Conservation (phyloP, 2,888 invertebrate species). For the Oligia fasciuncula region DNA sequence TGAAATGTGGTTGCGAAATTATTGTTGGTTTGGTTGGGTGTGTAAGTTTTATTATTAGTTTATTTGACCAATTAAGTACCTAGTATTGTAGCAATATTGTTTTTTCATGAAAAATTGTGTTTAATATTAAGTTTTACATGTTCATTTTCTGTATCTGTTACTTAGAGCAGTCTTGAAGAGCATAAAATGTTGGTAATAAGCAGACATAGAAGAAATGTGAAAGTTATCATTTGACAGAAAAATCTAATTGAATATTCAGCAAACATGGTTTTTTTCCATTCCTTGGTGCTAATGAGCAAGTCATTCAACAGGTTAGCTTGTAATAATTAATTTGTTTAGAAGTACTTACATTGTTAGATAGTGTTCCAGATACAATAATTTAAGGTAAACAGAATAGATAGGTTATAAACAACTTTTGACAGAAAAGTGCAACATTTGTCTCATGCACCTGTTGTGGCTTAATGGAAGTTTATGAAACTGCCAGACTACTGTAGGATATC, state of each 20-base stretch:
- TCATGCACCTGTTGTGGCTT: not conserved
- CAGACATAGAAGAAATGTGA: conserved; percentile 45
- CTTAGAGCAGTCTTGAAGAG: not conserved
- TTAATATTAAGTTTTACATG: not conserved
- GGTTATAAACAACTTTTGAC: conserved; percentile 60
- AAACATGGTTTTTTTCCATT: conserved; percentile 27
- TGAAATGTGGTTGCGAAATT: not conserved
- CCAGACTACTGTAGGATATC: conserved; percentile 14
- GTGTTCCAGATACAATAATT: conserved; percentile 29
- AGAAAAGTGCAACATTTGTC: conserved; percentile 25
- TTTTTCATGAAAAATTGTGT: not conserved
- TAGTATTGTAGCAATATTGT: not conserved
- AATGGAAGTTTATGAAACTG: conserved; percentile 12
- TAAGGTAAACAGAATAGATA: conserved; percentile 45
- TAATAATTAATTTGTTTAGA: conserved; percentile 26
- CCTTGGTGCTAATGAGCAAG: conserved; percentile 16
- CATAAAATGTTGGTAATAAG: not conserved
- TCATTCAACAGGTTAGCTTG: conserved; percentile 36
- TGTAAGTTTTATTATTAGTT: not conserved
- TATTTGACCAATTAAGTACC: not conserved
- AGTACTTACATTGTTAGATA: conserved; percentile 26
- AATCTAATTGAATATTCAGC: conserved; percentile 46
- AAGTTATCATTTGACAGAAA: conserved; percentile 39
- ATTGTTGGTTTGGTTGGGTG: not conserved
- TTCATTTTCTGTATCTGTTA: not conserved